These are phyloP conservation scores for Drosophila malerkotliana DNA, from an alignment of 1,140 invertebrate species.

Conservation along the genomic window DNA sequence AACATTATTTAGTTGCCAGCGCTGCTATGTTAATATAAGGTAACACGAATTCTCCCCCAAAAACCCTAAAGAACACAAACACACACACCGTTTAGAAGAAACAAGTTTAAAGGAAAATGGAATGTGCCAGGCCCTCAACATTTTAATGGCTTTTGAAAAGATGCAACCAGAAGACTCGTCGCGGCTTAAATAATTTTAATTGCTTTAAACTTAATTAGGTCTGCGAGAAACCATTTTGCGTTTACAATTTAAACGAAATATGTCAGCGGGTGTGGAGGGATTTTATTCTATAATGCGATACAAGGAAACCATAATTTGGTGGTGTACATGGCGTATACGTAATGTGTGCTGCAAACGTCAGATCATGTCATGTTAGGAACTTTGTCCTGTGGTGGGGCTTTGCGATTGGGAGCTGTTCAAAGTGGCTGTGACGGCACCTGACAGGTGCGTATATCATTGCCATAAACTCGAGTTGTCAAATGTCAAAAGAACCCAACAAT, in stretches of 20 bases:
- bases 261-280: neutral
- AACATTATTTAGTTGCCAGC: constrained; percentile 50
- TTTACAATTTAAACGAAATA: neutral
- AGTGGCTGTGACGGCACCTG: constrained; percentile 3
- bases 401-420: neutral
- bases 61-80: neutral
- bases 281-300: neutral
- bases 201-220: constrained; percentile 24
- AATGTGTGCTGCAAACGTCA: constrained; percentile 12
- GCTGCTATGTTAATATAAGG: constrained; percentile 49
- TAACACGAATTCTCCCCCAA: constrained; percentile 21
- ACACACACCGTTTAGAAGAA: neutral
- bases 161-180: neutral
- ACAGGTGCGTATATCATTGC: constrained; percentile 4
- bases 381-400: neutral
- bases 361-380: constrained; percentile 12
- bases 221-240: neutral
- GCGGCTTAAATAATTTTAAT: constrained; percentile 37
- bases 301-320: neutral
- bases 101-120: constrained; percentile 6
- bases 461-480: constrained; percentile 2
- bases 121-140: constrained; percentile 1
- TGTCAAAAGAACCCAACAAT: constrained; percentile 12
- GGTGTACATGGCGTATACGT: constrained; percentile 12
- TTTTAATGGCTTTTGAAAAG: constrained; percentile 29